Evolutionary conservation across 2,113 vertebrate species (phyloP), one percentile per base, ranked within the genome.

Genomic region (Leucopsar rothschildi): DNA sequence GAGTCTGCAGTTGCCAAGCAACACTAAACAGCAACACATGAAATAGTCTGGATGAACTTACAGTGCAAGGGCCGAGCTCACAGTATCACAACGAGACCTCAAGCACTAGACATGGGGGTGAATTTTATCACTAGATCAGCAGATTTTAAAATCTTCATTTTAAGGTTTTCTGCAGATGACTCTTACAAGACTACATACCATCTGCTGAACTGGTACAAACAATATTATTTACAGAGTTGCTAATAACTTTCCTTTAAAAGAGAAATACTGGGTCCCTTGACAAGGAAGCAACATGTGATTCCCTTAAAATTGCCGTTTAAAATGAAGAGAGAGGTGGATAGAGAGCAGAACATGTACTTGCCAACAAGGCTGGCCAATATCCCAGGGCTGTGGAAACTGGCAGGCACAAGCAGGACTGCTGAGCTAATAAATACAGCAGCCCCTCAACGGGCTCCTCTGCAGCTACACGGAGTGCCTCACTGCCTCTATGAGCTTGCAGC

Each of bases 1-100:
- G 72, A 84, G 65, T 68, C 82, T 72, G 80, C 49, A 86, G 93
- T 90, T 96, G 72, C 92, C 76, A 90, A 92, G 95, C 65, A 92
- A 95, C 88, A 71, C 63, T 80, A 83, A 92, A 90, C 79, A 95
- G 87, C 50, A 92, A 86, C 90, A 93, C 73, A 60, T 79, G 60
- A 94, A 92, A 81, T 14, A 75, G 72, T 29, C 86, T 69, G 72
- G 90, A 77, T 52, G 52, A 92, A 88, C 12, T 86, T 56, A 27
- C 2, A 94, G 68, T 15, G 63, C 50, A 56, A 25, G 20, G 75
- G 47, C 64, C 61, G 2, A 88, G 49, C 56, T 52, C 64, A 77
- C 68, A 86, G 81, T 57, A 77, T 56, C 82, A 75, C 57, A 33
- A 55, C 10, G 33, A 93, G 72, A 92, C 57, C 40, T 37, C 23